These are phyloP conservation scores for Pachydiplax longipennis DNA, from an alignment of 2,888 invertebrate species.

Conservation along the genomic window DNA sequence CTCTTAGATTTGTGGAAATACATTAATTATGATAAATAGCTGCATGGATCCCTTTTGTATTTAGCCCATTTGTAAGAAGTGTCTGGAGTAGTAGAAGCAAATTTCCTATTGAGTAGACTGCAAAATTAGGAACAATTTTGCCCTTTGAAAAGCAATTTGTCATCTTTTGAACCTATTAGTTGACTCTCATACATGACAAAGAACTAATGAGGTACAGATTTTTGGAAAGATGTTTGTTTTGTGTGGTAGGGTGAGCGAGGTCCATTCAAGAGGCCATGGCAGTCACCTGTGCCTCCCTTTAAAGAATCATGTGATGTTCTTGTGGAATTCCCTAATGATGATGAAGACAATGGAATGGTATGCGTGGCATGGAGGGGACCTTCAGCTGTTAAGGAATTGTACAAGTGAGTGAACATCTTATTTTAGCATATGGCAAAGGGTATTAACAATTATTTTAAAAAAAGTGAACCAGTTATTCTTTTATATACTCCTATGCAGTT, in stretches of 20 bases:
- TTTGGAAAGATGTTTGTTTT: no score
- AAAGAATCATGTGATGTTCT: conserved; percentile 66
- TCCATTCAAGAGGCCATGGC: conserved; percentile 79
- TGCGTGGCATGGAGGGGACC: conserved; percentile 84
- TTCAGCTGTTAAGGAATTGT: conserved; percentile 65
- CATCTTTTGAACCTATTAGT: no score
- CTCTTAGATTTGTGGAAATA: no score
- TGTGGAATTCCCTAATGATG: conserved; percentile 80
- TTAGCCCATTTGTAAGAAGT: no score
- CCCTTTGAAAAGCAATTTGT: no score
- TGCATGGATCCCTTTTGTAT: no score
- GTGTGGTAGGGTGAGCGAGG: conserved; percentile 62
- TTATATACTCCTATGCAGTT: neutral
- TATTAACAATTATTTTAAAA: conserved; percentile 35
- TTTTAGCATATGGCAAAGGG: neutral
- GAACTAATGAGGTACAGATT: no score
- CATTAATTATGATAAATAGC: no score
- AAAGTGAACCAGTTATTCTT: neutral
- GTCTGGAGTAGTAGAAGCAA: no score
- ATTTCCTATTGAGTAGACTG: no score
- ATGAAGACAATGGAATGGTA: conserved; percentile 82
- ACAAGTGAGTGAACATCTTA: conserved; percentile 53
- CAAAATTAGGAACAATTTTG: no score
- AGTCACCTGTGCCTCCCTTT: conserved; percentile 71
- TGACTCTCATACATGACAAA: no score